A percentile compares a stretch with the other conserved stretches of the same genome.
Conservation (phyloP, 2,113 vertebrate genomes). For the Pipa parva region DNA sequence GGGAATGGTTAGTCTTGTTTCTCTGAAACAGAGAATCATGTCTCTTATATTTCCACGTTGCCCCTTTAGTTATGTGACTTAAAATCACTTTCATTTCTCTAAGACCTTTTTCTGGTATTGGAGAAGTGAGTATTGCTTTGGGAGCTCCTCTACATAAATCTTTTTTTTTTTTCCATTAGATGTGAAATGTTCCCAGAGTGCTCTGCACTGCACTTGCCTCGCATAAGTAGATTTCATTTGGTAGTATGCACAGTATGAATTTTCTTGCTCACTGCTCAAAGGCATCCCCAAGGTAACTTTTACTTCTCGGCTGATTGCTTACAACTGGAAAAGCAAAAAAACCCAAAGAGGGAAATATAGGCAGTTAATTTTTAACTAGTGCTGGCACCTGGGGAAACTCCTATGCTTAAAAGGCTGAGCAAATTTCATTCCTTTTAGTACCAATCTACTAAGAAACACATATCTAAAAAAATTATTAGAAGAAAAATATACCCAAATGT, state of each 20-base stretch:
- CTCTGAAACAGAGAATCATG: background rate
- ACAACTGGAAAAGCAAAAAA: background rate
- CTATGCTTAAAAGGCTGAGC: too few species aligned
- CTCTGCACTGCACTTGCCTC: background rate
- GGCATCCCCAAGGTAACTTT: conserved; percentile 2
- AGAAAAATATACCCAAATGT: too few species aligned
- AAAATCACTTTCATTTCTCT: background rate
- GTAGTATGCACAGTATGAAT: background rate
- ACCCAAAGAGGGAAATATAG: background rate
- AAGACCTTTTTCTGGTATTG: background rate
- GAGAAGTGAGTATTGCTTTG: background rate
- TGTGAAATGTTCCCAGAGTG: conserved; percentile 5
- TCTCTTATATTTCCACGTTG: background rate
- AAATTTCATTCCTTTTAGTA: too few species aligned
- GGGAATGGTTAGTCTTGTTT: background rate
- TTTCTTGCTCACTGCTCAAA: background rate
- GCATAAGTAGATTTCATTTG: background rate
- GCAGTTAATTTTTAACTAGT: background rate
- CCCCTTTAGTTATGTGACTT: background rate
- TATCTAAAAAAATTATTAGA: too few species aligned
- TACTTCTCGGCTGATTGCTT: background rate
- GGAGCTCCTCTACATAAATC: background rate
- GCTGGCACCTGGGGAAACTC: background rate
- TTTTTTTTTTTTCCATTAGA: conserved; percentile 12
- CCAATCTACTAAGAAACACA: too few species aligned